Evolutionary conservation across 2,113 vertebrate species (phyloP).

Genomic region (Centropristis striata): DNA sequence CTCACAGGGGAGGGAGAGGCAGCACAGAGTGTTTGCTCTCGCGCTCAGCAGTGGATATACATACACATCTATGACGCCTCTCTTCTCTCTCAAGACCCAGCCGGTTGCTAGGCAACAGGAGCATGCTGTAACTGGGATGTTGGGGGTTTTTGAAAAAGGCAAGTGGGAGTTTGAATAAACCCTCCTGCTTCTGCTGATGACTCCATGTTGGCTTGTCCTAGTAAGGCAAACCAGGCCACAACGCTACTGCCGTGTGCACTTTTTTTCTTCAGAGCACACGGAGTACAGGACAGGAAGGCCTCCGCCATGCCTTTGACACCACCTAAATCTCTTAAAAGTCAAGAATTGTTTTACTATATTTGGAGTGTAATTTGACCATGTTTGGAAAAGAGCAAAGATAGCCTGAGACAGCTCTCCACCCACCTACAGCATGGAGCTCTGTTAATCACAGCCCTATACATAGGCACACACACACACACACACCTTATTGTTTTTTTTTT

Average conservation of each 20-base stretch:
- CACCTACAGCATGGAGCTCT: conserved; percentile 32
- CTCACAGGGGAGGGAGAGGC: conserved; percentile 54
- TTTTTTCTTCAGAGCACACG: conserved; percentile 5
- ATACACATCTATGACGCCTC: conserved; percentile 69
- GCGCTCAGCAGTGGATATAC: conserved; percentile 58
- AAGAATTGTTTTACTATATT: conserved; percentile 61
- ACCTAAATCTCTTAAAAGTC: conserved; percentile 43
- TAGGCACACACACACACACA: neutral
- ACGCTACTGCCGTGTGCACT: conserved; percentile 6
- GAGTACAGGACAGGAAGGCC: neutral
- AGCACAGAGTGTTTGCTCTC: conserved; percentile 61
- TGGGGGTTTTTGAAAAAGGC: conserved; percentile 55
- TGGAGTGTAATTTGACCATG: conserved; percentile 61
- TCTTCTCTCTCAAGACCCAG: conserved; percentile 72
- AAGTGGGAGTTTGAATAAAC: conserved; percentile 82
- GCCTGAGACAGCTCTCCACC: conserved; percentile 35
- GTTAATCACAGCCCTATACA: conserved; percentile 6
- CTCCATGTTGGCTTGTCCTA: conserved; percentile 77
- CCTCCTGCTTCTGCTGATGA: conserved; percentile 64
- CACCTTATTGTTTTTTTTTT: neutral
- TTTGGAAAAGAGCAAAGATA: conserved; percentile 47
- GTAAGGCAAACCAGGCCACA: conserved; percentile 74
- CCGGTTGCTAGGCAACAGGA: conserved; percentile 82
- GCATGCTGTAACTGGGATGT: conserved; percentile 80
- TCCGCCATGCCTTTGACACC: neutral